Conservation (phyloP, 1,140 invertebrate genomes). For the Asobara japonica region DNA sequence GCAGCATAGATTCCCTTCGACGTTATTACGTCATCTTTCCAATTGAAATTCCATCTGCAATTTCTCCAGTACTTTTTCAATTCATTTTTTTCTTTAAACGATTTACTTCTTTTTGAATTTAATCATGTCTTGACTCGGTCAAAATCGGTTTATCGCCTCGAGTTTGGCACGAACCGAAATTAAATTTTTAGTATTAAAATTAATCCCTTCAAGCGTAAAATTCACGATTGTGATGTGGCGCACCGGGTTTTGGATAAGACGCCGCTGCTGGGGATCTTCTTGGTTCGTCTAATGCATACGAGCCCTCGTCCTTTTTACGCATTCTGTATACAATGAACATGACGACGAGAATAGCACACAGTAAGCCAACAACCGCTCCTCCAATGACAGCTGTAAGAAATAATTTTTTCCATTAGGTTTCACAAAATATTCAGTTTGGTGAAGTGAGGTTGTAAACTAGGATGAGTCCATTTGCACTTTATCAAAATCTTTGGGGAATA, state of each 20-base stretch:
- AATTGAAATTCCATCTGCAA: slow-evolving; percentile 11
- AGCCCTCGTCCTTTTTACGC: slow-evolving; percentile 99
- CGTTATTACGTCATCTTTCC: background rate
- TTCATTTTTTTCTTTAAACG: background rate
- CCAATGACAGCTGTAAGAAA: slow-evolving; percentile 91
- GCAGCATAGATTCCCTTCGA: background rate
- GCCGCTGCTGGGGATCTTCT: slow-evolving; percentile 91
- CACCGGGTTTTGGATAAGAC: slow-evolving; percentile 81
- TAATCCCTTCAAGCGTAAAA: slow-evolving; percentile 87
- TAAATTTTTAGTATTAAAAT: slow-evolving; percentile 3
- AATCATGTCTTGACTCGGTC: slow-evolving; percentile 32
- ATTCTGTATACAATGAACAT: slow-evolving; percentile 99
- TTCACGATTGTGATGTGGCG: slow-evolving; percentile 87
- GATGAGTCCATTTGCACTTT: too few relatives aligned
- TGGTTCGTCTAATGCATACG: slow-evolving; percentile 96
- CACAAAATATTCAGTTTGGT: too few relatives aligned
- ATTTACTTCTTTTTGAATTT: slow-evolving; percentile 18
- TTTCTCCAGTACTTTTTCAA: background rate
- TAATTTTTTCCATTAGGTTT: slow-evolving; percentile 12
- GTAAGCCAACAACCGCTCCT: slow-evolving; percentile 94
- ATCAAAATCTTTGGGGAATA: too few relatives aligned
- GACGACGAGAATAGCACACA: slow-evolving; percentile 97
- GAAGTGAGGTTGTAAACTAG: too few relatives aligned
- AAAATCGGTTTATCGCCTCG: slow-evolving; percentile 22
- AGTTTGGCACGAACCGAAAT: slow-evolving; percentile 28